A percentile compares a stretch with the other conserved stretches of the same genome.
Evolutionary conservation across 2,888 invertebrate genomes (phyloP).

Genomic region (Nephrotoma appendiculata): DNA sequence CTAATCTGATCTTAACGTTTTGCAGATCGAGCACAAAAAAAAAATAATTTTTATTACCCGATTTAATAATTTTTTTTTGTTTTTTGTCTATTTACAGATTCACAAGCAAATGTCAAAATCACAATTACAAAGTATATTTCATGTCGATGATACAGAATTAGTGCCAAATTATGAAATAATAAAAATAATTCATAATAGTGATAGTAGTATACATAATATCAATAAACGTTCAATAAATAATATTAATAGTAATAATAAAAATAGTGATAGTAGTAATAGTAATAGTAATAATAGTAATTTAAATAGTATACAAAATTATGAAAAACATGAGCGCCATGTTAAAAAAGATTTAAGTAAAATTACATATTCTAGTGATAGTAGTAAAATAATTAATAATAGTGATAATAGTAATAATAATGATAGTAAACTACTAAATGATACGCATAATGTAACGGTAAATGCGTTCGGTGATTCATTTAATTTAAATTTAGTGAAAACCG

Average conservation of each 20-base stretch:
- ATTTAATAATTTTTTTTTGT: not conserved
- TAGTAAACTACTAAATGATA: slow-evolving; percentile 13
- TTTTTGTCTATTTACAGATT: slow-evolving; percentile 47
- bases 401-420: slow-evolving; percentile 8
- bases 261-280: slow-evolving; percentile 27
- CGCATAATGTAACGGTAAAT: slow-evolving; percentile 52
- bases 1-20: too few species aligned
- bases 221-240: slow-evolving; percentile 17
- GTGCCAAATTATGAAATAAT: slow-evolving; percentile 79
- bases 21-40: too few species aligned
- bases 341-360: slow-evolving; percentile 34
- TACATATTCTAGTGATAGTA: slow-evolving; percentile 26
- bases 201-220: slow-evolving; percentile 21
- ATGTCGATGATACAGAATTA: slow-evolving; percentile 60
- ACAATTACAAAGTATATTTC: slow-evolving; percentile 69
- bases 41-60: too few species aligned
- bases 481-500: slow-evolving; percentile 57
- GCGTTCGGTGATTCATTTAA: slow-evolving; percentile 68
- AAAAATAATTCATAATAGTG: slow-evolving; percentile 44
- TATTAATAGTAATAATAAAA: slow-evolving; percentile 31
- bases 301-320: slow-evolving; percentile 7
- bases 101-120: slow-evolving; percentile 79
- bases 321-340: slow-evolving; percentile 24
- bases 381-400: slow-evolving; percentile 8
- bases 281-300: slow-evolving; percentile 13